Conservation (phyloP, 2,888 invertebrate genomes). For the Ferdinandea cuprea region DNA sequence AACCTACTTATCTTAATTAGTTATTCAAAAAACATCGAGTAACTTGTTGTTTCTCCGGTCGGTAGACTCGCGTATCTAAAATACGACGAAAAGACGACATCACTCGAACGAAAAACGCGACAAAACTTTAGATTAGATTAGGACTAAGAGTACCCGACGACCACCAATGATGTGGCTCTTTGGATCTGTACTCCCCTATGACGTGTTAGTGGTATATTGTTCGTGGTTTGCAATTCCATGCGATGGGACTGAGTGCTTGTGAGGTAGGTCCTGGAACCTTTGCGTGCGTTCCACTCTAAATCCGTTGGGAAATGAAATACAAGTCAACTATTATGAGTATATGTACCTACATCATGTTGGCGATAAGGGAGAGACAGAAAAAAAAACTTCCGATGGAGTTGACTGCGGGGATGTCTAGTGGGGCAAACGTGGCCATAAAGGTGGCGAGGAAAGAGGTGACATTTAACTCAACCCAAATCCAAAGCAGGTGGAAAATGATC, state of each 20-base stretch:
- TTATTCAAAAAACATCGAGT: constrained; percentile 71
- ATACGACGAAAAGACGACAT: constrained; percentile 19
- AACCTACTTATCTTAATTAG: constrained; percentile 75
- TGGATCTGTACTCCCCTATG: constrained; percentile 18
- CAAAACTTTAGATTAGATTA: constrained; percentile 72
- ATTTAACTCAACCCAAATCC: too few relatives aligned
- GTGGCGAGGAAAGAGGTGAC: background rate
- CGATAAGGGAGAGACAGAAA: constrained; percentile 68
- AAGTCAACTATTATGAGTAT: constrained; percentile 69
- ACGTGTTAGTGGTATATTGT: constrained; percentile 5
- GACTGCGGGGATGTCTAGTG: background rate
- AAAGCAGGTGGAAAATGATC: background rate
- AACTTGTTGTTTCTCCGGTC: constrained; percentile 53
- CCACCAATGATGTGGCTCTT: constrained; percentile 20
- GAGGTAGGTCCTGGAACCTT: constrained; percentile 44
- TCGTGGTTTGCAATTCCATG: constrained; percentile 3
- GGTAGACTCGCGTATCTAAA: too few relatives aligned
- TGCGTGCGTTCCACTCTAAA: constrained; percentile 55
- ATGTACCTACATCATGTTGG: constrained; percentile 66
- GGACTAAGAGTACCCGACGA: constrained; percentile 59
- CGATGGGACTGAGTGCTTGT: constrained; percentile 13
- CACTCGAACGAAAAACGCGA: constrained; percentile 52
- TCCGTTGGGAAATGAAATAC: constrained; percentile 67
- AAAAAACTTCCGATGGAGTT: constrained; percentile 45
- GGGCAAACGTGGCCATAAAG: constrained; percentile 26